Evolutionary conservation across 2,797 vertebrate genomes (phyloP).

Genomic region (Sebastes matsubarae): DNA sequence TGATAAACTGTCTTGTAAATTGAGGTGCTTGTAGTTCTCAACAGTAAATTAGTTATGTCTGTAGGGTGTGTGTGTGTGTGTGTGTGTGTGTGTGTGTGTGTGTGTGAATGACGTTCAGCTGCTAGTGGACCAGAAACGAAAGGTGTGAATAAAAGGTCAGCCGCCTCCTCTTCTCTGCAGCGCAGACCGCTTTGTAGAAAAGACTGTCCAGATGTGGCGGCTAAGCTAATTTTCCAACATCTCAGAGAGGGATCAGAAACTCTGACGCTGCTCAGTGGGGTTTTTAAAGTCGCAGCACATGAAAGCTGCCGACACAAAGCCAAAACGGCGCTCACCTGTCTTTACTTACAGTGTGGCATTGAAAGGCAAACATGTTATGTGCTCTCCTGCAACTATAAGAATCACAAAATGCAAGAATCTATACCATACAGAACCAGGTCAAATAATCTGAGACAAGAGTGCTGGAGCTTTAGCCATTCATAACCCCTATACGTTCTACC

Average conservation of each 20-base stretch:
- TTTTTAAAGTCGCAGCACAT: neutral
- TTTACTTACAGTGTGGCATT: neutral
- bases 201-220: slow-evolving; percentile 27
- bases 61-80: neutral
- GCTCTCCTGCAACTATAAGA: neutral
- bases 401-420: neutral
- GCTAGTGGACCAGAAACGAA: slow-evolving; percentile 23
- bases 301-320: slow-evolving; percentile 2
- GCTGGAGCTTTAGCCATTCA: neutral
- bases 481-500: too few species aligned
- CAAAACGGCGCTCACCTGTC: neutral
- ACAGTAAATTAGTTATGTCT: neutral
- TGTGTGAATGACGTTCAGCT: neutral
- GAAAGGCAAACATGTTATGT: neutral
- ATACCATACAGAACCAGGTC: neutral
- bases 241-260: slow-evolving; percentile 24
- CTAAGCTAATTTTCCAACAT: slow-evolving; percentile 27
- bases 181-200: slow-evolving; percentile 19
- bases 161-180: slow-evolving; percentile 8
- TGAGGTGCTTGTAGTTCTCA: neutral
- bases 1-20: slow-evolving; percentile 38
- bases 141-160: slow-evolving; percentile 47
- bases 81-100: neutral
- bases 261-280: slow-evolving; percentile 1
- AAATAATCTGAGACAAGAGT: neutral